Percentiles rank a stretch among this genome's conserved stretches.
These are phyloP conservation scores for Zonitis immaculata DNA, from an alignment of 2,888 invertebrate genomes.

Conservation along the genomic window DNA sequence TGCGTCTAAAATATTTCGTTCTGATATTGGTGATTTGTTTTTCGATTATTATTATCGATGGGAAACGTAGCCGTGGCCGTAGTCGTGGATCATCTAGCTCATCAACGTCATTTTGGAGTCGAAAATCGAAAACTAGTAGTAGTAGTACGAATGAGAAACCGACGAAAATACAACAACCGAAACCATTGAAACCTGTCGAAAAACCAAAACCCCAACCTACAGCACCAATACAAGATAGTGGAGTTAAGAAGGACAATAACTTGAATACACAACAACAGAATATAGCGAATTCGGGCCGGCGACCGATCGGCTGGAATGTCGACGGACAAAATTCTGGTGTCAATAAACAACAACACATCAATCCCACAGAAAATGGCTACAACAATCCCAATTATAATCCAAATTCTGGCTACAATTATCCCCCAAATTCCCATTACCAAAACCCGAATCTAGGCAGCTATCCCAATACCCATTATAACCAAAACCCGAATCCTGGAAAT, in stretches of 20 bases:
- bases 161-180: constrained; percentile 2
- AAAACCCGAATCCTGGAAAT: constrained; percentile 18
- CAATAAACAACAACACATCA: constrained; percentile 12
- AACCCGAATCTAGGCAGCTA: background rate
- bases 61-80: constrained; percentile 12
- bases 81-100: constrained; percentile 12
- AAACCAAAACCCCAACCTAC: constrained; percentile 15
- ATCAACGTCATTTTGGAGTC: constrained; percentile 19
- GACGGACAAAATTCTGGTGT: constrained; percentile 18
- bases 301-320: constrained; percentile 36
- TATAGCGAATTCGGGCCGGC: background rate
- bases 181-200: constrained; percentile 7
- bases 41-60: background rate
- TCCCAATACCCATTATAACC: background rate
- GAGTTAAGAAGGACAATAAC: constrained; percentile 28
- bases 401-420: constrained; percentile 2
- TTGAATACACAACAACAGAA: background rate
- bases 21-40: background rate
- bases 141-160: constrained; percentile 2
- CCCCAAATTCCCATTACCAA: background rate
- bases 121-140: constrained; percentile 12
- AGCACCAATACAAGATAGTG: constrained; percentile 19
- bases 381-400: background rate
- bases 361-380: constrained; percentile 6
- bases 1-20: constrained; percentile 1